Evolutionary conservation across 1,140 invertebrate species (phyloP).

Genomic region (Venustaconcha ellipsiformis): DNA sequence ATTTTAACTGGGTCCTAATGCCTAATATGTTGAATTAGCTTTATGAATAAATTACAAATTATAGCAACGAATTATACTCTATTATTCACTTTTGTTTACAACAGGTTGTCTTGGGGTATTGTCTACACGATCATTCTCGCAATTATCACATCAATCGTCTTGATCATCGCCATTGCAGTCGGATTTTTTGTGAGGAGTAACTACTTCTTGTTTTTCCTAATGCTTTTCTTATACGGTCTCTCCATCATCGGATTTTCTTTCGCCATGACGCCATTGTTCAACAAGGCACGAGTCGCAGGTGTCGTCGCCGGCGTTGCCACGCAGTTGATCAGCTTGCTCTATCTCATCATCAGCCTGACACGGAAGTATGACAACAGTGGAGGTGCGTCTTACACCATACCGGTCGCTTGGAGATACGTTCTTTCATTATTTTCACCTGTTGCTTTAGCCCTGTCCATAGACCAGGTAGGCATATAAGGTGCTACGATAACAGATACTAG

Average conservation of each 20-base stretch:
- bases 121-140: constrained; percentile 78
- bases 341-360: constrained; percentile 70
- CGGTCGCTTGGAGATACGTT: constrained; percentile 76
- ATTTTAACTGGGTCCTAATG: too few relatives aligned
- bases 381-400: constrained; percentile 33
- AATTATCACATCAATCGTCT: constrained; percentile 70
- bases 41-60: too few relatives aligned
- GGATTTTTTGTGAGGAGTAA: constrained; percentile 84
- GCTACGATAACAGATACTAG: too few relatives aligned
- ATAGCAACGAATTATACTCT: too few relatives aligned
- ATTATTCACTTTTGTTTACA: too few relatives aligned
- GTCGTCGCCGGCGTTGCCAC: constrained; percentile 83
- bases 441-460: constrained; percentile 85
- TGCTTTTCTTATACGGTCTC: constrained; percentile 84
- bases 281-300: constrained; percentile 84
- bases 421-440: constrained; percentile 84
- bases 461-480: constrained; percentile 75
- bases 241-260: constrained; percentile 87
- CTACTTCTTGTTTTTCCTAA: constrained; percentile 81
- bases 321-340: constrained; percentile 81
- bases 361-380: constrained; percentile 25
- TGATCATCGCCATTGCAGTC: constrained; percentile 79
- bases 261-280: constrained; percentile 88
- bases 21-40: too few relatives aligned
- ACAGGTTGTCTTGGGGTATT: constrained; percentile 86